A percentile compares a stretch with the other conserved stretches of the same genome.
Conservation (phyloP, 2,113 vertebrate genomes). For the Cricetomys ansorgei region DNA sequence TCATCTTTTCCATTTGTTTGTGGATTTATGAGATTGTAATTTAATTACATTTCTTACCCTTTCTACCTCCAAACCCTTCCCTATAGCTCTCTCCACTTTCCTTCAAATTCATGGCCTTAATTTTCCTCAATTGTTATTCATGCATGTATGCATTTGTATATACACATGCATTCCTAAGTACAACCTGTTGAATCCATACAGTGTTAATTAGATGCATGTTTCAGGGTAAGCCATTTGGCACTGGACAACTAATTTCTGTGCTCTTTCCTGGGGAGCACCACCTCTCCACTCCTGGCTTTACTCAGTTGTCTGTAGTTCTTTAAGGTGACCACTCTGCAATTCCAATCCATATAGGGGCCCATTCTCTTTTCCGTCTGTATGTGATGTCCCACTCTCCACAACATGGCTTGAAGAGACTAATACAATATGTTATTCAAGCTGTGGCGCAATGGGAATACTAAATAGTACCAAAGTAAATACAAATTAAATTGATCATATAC, state of each 20-base stretch:
- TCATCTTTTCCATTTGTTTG: neutral
- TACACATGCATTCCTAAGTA: neutral
- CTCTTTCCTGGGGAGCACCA: neutral
- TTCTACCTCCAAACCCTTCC: too few species aligned
- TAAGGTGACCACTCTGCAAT: neutral
- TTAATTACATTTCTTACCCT: too few species aligned
- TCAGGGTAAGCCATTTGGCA: neutral
- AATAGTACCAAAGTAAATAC: neutral
- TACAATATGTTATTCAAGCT: neutral
- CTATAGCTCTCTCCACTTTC: too few species aligned
- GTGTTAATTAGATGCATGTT: neutral
- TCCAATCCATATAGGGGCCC: neutral
- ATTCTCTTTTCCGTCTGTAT: neutral
- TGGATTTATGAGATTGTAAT: neutral
- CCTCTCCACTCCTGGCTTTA: neutral
- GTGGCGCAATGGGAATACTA: neutral
- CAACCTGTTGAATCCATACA: neutral
- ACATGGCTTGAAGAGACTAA: neutral
- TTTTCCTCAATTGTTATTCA: neutral
- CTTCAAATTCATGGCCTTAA: neutral
- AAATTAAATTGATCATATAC: neutral
- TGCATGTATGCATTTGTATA: neutral
- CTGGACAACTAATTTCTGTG: neutral
- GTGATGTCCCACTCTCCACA: neutral
- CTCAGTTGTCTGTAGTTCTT: neutral